These are phyloP conservation scores for Cyprinodon tularosa DNA, from an alignment of 2,113 vertebrate species.

Conservation along the genomic window DNA sequence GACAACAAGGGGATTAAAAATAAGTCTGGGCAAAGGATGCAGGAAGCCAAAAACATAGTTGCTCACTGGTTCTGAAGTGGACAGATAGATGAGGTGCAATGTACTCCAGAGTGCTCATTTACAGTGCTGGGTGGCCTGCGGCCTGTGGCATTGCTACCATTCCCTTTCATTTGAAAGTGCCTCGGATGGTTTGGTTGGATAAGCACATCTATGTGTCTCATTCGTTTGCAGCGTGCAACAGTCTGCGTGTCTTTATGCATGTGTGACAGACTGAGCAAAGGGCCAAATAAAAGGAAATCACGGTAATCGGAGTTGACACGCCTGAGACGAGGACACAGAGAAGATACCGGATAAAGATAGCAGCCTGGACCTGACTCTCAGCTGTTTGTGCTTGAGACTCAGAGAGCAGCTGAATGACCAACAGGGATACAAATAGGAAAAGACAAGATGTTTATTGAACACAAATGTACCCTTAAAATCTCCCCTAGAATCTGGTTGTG, in stretches of 20 bases:
- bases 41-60: conserved; percentile 4
- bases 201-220: conserved; percentile 19
- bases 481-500: conserved; percentile 47
- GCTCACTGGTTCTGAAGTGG: conserved; percentile 12
- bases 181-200: conserved; percentile 55
- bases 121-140: conserved; percentile 60
- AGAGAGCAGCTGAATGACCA: conserved; percentile 45
- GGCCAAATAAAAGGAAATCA: conserved; percentile 66
- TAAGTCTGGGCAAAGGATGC: neutral
- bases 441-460: conserved; percentile 45
- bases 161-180: conserved; percentile 56
- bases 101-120: conserved; percentile 45
- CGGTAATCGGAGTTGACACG: conserved; percentile 60
- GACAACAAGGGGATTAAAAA: neutral
- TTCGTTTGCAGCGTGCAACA: neutral
- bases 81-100: conserved; percentile 48
- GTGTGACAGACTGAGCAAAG: conserved; percentile 25
- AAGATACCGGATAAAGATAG: conserved; percentile 43
- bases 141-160: conserved; percentile 59
- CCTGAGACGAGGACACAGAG: conserved; percentile 30
- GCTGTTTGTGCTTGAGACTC: conserved; percentile 46
- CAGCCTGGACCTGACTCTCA: conserved; percentile 56
- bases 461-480: conserved; percentile 38
- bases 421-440: conserved; percentile 45
- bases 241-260: conserved; percentile 11